Conservation (phyloP, 1,140 invertebrate species). For the Sitophilus oryzae region DNA sequence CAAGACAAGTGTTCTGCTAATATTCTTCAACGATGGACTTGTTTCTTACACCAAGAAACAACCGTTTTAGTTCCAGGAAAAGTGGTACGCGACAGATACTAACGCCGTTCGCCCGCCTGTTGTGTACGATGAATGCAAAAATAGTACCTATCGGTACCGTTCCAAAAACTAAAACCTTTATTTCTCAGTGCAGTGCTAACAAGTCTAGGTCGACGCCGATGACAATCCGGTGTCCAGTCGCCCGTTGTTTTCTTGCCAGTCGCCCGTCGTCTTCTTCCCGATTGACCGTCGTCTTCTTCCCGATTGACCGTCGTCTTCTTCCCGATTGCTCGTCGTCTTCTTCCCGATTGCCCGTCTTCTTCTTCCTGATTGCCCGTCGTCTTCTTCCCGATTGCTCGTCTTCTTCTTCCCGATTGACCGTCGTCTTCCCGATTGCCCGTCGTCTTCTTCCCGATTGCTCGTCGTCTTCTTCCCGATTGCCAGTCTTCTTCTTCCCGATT, state of each 20-base stretch:
- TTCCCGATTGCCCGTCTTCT: background rate
- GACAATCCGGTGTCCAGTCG: background rate
- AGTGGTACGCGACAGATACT: background rate
- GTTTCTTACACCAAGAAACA: background rate
- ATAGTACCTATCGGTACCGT: background rate
- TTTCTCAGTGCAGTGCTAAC: background rate
- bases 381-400: background rate
- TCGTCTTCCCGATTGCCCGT: background rate
- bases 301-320: background rate
- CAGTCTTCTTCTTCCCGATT: background rate
- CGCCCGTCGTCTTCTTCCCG: background rate
- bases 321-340: background rate
- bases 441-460: background rate
- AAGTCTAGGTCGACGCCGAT: too few species aligned
- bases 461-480: background rate
- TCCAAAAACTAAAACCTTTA: background rate
- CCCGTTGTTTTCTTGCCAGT: background rate
- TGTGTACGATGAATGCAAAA: background rate
- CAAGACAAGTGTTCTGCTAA: too few species aligned
- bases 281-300: background rate
- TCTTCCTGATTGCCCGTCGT: background rate
- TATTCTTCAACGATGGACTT: too few species aligned
- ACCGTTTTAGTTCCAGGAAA: background rate
- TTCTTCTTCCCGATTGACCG: too few species aligned
- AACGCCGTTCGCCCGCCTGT: background rate